Conservation (phyloP, 2,888 invertebrate species). For the Drosophila fungiperda region DNA sequence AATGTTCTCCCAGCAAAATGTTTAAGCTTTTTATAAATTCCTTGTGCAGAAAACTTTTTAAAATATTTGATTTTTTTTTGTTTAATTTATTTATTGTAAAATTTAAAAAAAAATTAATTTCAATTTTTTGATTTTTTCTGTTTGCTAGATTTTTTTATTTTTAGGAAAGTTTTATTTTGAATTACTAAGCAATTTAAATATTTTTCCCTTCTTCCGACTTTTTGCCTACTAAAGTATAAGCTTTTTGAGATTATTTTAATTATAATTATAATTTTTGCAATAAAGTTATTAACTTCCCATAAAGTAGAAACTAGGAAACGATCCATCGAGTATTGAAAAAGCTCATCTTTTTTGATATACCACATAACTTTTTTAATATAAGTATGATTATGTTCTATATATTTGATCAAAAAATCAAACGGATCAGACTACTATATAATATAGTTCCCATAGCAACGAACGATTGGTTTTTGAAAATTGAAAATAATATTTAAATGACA, state of each 20-base stretch:
- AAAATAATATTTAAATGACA: neutral
- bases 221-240: too few relatives aligned
- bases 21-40: neutral
- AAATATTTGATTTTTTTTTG: too few relatives aligned
- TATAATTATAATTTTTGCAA: too few relatives aligned
- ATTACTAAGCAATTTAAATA: too few relatives aligned
- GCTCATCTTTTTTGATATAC: neutral
- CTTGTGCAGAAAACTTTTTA: neutral
- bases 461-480: neutral
- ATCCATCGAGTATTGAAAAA: neutral
- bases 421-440: neutral
- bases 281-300: too few relatives aligned
- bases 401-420: accelerated
- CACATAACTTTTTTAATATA: neutral
- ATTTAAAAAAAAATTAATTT: too few relatives aligned
- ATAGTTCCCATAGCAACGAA: neutral
- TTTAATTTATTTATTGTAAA: too few relatives aligned
- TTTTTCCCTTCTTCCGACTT: too few relatives aligned
- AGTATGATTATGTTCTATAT: neutral
- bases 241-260: too few relatives aligned
- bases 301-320: neutral
- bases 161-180: too few relatives aligned
- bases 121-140: too few relatives aligned
- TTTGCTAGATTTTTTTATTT: too few relatives aligned
- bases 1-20: neutral